Percentiles rank a stretch among this genome's conserved stretches.
Conservation (phyloP, 2,113 vertebrate species). For the Triplophysa siluroides region DNA sequence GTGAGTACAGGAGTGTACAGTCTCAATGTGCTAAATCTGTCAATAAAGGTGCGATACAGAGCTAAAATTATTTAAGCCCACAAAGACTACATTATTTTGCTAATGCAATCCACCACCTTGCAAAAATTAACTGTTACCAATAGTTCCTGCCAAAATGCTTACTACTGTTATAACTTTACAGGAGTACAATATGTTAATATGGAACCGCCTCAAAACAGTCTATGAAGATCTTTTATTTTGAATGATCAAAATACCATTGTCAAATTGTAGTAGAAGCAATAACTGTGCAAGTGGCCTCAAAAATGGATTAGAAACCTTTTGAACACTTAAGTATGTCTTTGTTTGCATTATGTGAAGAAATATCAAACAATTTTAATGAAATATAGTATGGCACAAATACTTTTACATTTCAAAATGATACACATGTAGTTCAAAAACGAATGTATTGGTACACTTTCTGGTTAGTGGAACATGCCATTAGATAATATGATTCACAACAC, state of each 20-base stretch:
- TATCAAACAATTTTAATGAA: too few relatives aligned
- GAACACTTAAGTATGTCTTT: too few relatives aligned
- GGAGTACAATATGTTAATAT: not conserved
- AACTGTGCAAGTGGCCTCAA: too few relatives aligned
- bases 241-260: not conserved
- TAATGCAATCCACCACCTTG: constrained; percentile 2
- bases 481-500: too few relatives aligned
- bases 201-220: not conserved
- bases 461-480: too few relatives aligned
- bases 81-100: constrained; percentile 15
- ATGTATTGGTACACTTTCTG: too few relatives aligned
- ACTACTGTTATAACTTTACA: not conserved
- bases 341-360: too few relatives aligned
- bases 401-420: too few relatives aligned
- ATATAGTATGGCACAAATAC: too few relatives aligned
- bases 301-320: too few relatives aligned
- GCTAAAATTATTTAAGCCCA: constrained; percentile 45
- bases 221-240: not conserved
- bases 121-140: not conserved
- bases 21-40: constrained; percentile 43
- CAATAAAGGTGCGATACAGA: constrained; percentile 45
- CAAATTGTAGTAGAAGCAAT: too few relatives aligned
- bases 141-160: not conserved
- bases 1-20: constrained; percentile 35
- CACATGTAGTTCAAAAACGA: too few relatives aligned